phyloP scores from a whole-genome alignment of 2,113 vertebrate species.

The zebrafish (Danio rerio) region DNA sequence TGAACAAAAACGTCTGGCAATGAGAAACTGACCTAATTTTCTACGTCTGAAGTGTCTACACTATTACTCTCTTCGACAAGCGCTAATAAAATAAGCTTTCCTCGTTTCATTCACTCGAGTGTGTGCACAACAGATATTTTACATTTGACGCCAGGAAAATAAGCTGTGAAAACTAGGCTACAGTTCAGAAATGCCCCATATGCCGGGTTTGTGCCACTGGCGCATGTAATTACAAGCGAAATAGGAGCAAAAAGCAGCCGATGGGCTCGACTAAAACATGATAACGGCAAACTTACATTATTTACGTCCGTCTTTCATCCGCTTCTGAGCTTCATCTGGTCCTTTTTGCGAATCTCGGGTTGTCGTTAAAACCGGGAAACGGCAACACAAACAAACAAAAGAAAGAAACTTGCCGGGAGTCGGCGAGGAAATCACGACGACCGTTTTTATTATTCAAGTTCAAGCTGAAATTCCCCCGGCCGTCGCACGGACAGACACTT shows the following conservation, averaged over 20 bases:
- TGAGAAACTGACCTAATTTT: constrained; percentile 62
- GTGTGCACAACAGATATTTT: constrained; percentile 9
- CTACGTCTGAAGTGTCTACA: constrained; percentile 6
- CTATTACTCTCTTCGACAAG: not conserved
- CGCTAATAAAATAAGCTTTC: constrained; percentile 5
- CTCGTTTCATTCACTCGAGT: not conserved
- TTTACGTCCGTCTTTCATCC: not conserved
- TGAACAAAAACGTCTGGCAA: constrained; percentile 66
- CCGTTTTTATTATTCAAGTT: constrained; percentile 36
- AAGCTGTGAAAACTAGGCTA: constrained; percentile 17
- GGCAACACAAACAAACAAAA: constrained; percentile 18
- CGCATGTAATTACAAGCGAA: not conserved
- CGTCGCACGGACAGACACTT: constrained; percentile 52
- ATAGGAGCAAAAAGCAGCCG: too few relatives aligned
- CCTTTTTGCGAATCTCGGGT: not conserved
- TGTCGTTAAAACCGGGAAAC: not conserved
- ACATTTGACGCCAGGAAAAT: constrained; percentile 8
- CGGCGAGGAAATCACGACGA: constrained; percentile 53
- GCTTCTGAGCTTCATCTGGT: constrained; percentile 11
- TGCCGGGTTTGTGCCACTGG: not conserved
- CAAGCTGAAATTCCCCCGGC: constrained; percentile 65
- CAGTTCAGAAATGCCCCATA: constrained; percentile 3
- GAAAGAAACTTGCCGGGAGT: constrained; percentile 19
- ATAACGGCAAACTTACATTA: constrained; percentile 21
- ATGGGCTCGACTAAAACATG: not conserved